Evolutionary conservation across 35 echinoderm and acorn worm species (phyloP).

Genomic region (Holothuria glaberrima): DNA sequence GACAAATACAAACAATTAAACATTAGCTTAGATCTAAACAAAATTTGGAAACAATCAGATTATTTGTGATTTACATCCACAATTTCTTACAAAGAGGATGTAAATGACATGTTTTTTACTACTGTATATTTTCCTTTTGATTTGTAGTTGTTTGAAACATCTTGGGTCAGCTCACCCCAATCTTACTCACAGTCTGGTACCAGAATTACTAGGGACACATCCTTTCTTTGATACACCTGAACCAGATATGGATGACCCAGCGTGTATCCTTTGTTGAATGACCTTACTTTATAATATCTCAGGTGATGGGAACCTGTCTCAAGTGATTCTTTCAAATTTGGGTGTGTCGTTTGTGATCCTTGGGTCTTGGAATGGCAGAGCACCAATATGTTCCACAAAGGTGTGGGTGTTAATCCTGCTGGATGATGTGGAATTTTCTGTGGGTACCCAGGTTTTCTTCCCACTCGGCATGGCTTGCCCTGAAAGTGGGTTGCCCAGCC

Average conservation of each 20-base stretch:
- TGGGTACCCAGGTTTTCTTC: no score
- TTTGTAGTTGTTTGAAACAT: constrained; percentile 84
- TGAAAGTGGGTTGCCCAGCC: no score
- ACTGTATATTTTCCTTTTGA: neutral
- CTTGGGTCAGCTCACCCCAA: constrained; percentile 80
- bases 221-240: constrained; percentile 97
- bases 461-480: no score
- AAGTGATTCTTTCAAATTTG: constrained; percentile 60
- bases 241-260: constrained; percentile 99
- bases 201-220: constrained; percentile 96
- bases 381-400: no score
- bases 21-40: no score
- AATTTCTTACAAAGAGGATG: neutral
- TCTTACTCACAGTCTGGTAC: constrained; percentile 84
- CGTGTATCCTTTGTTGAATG: constrained; percentile 86
- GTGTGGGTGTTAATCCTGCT: no score
- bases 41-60: neutral
- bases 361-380: no score
- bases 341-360: no score
- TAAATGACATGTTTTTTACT: neutral
- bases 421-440: no score
- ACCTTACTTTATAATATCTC: constrained; percentile 53
- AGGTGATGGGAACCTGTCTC: no score
- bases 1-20: no score
- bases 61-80: neutral